Evolutionary conservation across 1,140 invertebrate species (phyloP).

Genomic region (Danaus melanippus): DNA sequence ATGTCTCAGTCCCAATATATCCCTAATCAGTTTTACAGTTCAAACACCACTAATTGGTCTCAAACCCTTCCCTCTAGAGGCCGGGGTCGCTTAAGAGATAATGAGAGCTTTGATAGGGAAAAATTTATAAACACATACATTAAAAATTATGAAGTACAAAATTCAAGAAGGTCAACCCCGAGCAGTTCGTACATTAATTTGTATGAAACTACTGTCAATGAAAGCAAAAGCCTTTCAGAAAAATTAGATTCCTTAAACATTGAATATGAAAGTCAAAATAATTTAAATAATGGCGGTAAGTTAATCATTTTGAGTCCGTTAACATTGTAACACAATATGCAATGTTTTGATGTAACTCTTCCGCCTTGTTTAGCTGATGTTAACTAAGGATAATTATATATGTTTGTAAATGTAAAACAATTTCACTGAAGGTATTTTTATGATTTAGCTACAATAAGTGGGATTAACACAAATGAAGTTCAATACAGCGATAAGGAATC

Average conservation of each 20-base stretch:
- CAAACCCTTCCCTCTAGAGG: conserved; percentile 67
- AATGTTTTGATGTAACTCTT: background rate
- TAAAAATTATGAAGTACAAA: conserved; percentile 59
- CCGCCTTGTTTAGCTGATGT: no score
- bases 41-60: conserved; percentile 55
- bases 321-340: conserved; percentile 1
- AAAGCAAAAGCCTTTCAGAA: conserved; percentile 35
- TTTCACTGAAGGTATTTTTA: conserved; percentile 12
- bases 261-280: conserved; percentile 35
- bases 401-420: no score
- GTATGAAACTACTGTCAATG: conserved; percentile 46
- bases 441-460: conserved; percentile 50
- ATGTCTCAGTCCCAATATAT: conserved; percentile 35
- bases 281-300: conserved; percentile 41
- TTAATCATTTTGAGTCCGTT: conserved; percentile 1
- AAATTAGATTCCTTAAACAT: conserved; percentile 28
- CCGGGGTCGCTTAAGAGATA: conserved; percentile 57
- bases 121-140: conserved; percentile 60
- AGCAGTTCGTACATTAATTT: conserved; percentile 59
- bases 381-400: no score
- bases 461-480: conserved; percentile 32
- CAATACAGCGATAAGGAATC: conserved; percentile 27
- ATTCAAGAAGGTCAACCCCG: conserved; percentile 63
- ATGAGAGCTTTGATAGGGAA: conserved; percentile 64
- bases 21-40: conserved; percentile 40